Evolutionary conservation across 1,140 invertebrate genomes (phyloP).

Genomic region (Tetramorium simillimum): DNA sequence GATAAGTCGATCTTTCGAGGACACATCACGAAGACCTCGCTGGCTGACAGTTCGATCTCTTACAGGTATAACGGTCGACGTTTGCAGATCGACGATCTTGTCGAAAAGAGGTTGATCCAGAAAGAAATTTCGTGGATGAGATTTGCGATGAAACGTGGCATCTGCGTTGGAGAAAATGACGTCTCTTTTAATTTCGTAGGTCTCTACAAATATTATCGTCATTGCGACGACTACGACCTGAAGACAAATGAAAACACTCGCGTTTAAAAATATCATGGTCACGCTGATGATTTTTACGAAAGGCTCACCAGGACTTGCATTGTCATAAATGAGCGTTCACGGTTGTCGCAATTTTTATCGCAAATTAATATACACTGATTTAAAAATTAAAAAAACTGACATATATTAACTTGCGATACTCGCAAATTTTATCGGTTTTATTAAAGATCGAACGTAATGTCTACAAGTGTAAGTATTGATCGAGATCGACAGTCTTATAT

Average conservation of each 20-base stretch:
- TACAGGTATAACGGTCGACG: neutral
- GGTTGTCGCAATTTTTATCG: neutral
- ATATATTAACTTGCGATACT: neutral
- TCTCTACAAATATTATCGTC: slow-evolving; percentile 65
- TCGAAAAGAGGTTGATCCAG: slow-evolving; percentile 8
- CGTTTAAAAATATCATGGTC: slow-evolving; percentile 16
- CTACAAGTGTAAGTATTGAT: slow-evolving; percentile 10
- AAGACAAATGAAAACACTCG: slow-evolving; percentile 37
- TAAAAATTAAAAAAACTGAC: neutral
- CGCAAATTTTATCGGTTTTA: neutral
- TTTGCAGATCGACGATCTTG: slow-evolving; percentile 15
- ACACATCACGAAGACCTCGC: neutral
- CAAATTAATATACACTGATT: neutral
- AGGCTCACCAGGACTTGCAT: slow-evolving; percentile 46
- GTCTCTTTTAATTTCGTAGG: slow-evolving; percentile 56
- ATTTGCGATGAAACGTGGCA: slow-evolving; percentile 34
- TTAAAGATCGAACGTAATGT: neutral
- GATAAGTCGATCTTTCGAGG: neutral
- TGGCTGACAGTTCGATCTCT: neutral
- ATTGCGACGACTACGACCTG: slow-evolving; percentile 74
- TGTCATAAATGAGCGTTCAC: neutral
- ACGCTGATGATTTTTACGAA: neutral
- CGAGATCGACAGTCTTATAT: slow-evolving; percentile 74
- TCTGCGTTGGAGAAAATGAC: slow-evolving; percentile 13
- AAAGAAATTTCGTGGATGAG: neutral